phyloP scores from a whole-genome alignment of 2,888 invertebrate genomes.

The Mythimna vitellina region DNA sequence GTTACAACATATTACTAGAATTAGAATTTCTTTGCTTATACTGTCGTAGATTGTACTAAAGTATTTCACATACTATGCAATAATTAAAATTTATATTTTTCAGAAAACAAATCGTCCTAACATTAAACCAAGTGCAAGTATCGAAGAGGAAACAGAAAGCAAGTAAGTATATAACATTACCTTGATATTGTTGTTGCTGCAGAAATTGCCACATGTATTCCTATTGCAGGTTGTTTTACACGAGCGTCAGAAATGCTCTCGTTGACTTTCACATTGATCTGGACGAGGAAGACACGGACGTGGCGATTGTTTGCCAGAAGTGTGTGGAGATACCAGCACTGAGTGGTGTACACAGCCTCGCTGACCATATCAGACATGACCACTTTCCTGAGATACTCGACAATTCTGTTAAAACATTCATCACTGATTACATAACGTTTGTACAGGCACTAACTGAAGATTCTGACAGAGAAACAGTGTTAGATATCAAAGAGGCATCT shows the following conservation, averaged over 20 bases:
- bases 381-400: constrained; percentile 65
- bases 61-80: too few relatives aligned
- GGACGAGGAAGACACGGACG: constrained; percentile 66
- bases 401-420: constrained; percentile 68
- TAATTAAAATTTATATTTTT: constrained; percentile 23
- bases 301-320: constrained; percentile 78
- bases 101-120: constrained; percentile 38
- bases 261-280: constrained; percentile 66
- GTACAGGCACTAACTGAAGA: constrained; percentile 75
- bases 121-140: constrained; percentile 9
- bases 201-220: constrained; percentile 45
- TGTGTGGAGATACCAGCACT: constrained; percentile 69
- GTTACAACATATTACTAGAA: too few relatives aligned
- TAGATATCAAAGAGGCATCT: constrained; percentile 36
- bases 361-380: constrained; percentile 69
- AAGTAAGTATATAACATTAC: constrained; percentile 50
- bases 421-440: constrained; percentile 78
- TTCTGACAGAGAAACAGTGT: constrained; percentile 61
- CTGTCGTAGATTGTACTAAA: neutral
- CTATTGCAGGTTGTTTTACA: constrained; percentile 76
- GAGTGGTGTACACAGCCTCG: constrained; percentile 64
- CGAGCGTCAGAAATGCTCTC: constrained; percentile 70
- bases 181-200: neutral
- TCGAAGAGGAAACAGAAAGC: constrained; percentile 44
- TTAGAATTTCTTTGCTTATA: too few relatives aligned